These are phyloP conservation scores for Drosophila triauraria DNA, from an alignment of 1,140 invertebrate species.

Conservation along the genomic window DNA sequence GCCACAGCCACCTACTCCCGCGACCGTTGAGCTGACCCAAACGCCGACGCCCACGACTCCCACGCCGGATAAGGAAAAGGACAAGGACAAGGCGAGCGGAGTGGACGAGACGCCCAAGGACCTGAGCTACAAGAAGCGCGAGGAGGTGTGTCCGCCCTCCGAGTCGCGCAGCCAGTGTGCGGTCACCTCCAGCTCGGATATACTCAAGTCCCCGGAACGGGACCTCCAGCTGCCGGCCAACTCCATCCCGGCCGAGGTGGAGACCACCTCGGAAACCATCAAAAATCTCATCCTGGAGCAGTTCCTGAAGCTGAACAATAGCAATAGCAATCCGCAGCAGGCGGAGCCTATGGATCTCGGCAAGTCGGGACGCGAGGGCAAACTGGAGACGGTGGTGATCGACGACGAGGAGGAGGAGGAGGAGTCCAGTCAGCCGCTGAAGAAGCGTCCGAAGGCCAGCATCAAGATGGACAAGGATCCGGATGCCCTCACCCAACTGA, in stretches of 20 bases:
- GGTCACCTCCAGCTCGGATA: constrained; percentile 77
- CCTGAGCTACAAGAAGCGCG: constrained; percentile 86
- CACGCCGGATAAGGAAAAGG: constrained; percentile 37
- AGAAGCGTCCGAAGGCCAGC: constrained; percentile 85
- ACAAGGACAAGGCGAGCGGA: constrained; percentile 2
- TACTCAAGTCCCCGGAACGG: constrained; percentile 62
- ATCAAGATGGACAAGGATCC: constrained; percentile 85
- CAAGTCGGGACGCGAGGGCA: constrained; percentile 85
- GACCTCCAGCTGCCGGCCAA: constrained; percentile 62
- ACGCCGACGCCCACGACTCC: constrained; percentile 44
- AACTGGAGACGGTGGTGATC: constrained; percentile 76
- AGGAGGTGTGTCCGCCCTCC: constrained; percentile 80
- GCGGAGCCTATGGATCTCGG: constrained; percentile 89
- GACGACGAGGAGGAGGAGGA: constrained; percentile 76
- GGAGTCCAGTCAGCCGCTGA: constrained; percentile 87
- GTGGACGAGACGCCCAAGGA: constrained; percentile 87
- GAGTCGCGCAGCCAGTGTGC: constrained; percentile 82
- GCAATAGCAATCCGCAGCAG: constrained; percentile 83
- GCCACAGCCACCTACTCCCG: constrained; percentile 43
- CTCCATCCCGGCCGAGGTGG: constrained; percentile 74
- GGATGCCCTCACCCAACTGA: constrained; percentile 90
- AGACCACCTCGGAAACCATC: constrained; percentile 79
- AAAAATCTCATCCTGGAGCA: constrained; percentile 82
- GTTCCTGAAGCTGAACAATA: constrained; percentile 76
- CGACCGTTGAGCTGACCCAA: constrained; percentile 58